Conservation (phyloP, 2,888 invertebrate species). For the Augochlorella aurata region DNA sequence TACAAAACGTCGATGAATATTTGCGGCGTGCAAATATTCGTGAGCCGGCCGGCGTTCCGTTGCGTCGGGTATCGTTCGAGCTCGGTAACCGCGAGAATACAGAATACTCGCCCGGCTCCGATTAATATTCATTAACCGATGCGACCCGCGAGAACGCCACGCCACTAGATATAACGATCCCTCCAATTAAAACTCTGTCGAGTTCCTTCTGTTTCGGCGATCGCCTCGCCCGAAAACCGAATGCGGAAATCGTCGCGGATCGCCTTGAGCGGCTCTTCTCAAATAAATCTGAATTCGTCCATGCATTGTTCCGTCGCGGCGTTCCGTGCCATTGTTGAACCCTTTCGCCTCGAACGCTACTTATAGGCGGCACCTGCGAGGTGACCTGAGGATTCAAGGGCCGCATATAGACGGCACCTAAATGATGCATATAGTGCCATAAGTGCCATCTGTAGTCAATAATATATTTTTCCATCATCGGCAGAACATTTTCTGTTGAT, state of each 20-base stretch:
- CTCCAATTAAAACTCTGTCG: slow-evolving; percentile 24
- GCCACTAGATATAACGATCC: slow-evolving; percentile 16
- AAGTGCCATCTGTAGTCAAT: too few relatives aligned
- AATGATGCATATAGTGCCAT: too few relatives aligned
- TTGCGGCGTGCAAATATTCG: neutral
- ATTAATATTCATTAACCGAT: slow-evolving; percentile 44
- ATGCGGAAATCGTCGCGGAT: neutral
- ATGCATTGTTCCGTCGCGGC: too few relatives aligned
- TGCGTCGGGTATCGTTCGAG: neutral
- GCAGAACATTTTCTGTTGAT: too few relatives aligned
- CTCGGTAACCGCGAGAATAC: neutral
- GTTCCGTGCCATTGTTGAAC: too few relatives aligned
- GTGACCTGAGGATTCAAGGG: too few relatives aligned
- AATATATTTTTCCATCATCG: too few relatives aligned
- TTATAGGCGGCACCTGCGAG: too few relatives aligned
- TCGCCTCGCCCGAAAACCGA: neutral
- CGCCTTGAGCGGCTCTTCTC: neutral
- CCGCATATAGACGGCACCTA: too few relatives aligned
- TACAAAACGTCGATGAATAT: slow-evolving; percentile 8
- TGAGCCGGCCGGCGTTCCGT: neutral
- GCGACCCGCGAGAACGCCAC: slow-evolving; percentile 4
- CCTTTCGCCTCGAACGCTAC: too few relatives aligned
- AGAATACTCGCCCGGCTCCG: neutral
- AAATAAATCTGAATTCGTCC: too few relatives aligned
- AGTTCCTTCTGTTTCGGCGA: neutral